phyloP scores from a whole-genome alignment of 2,888 invertebrate species.

The Zygaena filipendulae region DNA sequence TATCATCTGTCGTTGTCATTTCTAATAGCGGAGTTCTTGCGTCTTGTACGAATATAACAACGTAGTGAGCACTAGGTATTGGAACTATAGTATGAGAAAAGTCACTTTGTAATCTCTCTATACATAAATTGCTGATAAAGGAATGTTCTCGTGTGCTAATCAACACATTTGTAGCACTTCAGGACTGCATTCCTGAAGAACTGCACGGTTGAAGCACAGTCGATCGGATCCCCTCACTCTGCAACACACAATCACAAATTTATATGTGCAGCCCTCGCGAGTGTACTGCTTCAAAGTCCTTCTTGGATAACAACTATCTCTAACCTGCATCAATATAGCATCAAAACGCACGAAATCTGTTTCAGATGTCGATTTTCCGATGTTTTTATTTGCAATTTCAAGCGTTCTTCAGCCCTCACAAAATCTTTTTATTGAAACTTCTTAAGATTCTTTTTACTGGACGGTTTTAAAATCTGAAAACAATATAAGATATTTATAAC shows the following conservation, averaged over 20 bases:
- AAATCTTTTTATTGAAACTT: too few species aligned
- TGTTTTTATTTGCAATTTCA: too few species aligned
- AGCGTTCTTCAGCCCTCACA: too few species aligned
- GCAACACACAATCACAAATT: too few species aligned
- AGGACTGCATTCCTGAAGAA: conserved; percentile 82
- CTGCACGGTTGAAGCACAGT: too few species aligned
- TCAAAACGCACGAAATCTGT: conserved; percentile 86
- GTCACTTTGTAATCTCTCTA: conserved; percentile 78
- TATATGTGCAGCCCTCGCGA: too few species aligned
- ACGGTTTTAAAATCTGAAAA: conserved; percentile 80
- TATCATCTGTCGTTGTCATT: conserved; percentile 58
- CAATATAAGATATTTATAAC: too few species aligned
- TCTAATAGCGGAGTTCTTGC: conserved; percentile 59
- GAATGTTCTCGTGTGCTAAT: conserved; percentile 56
- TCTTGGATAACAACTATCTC: too few species aligned
- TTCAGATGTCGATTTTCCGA: conserved; percentile 83
- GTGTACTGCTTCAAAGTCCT: too few species aligned
- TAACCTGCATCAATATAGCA: conserved; percentile 87
- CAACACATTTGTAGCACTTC: conserved; percentile 78
- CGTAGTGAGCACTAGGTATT: conserved; percentile 82
- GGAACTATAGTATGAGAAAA: conserved; percentile 84
- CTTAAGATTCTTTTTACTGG: conserved; percentile 83
- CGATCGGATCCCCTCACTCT: conserved; percentile 64
- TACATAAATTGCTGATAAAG: conserved; percentile 75
- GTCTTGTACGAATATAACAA: conserved; percentile 78